Conservation (phyloP, 2,113 vertebrate genomes). For the Ammodytes marinus region DNA sequence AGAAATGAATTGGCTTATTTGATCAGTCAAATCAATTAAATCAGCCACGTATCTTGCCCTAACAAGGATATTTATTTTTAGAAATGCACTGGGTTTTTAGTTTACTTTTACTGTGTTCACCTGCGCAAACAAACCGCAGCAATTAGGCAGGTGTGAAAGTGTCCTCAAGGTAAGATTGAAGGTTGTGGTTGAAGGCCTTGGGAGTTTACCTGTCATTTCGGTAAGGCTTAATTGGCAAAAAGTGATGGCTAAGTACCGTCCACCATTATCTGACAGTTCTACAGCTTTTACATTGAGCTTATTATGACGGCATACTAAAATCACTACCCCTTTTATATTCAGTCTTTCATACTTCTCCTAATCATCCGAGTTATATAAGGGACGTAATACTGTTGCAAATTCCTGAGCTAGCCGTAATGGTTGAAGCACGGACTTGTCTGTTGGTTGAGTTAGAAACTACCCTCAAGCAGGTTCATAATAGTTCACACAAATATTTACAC, state of each 20-base stretch:
- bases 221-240: constrained; percentile 34
- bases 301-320: constrained; percentile 8
- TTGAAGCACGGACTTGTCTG: constrained; percentile 1
- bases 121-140: too few relatives aligned
- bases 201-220: constrained; percentile 40
- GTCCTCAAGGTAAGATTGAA: neutral
- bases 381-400: neutral
- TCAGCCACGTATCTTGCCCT: too few relatives aligned
- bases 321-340: neutral
- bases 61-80: too few relatives aligned
- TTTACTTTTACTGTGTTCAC: too few relatives aligned
- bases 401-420: neutral
- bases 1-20: too few relatives aligned
- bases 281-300: neutral
- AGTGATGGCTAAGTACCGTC: constrained; percentile 2
- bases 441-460: constrained; percentile 6
- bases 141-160: neutral
- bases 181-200: constrained; percentile 7
- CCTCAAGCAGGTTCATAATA: neutral
- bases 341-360: neutral
- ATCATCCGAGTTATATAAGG: neutral
- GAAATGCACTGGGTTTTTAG: too few relatives aligned
- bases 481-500: constrained; percentile 14
- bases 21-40: too few relatives aligned
- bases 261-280: constrained; percentile 17